Evolutionary conservation across 2,113 vertebrate genomes (phyloP).

Genomic region (Phrynocephalus versicolor): DNA sequence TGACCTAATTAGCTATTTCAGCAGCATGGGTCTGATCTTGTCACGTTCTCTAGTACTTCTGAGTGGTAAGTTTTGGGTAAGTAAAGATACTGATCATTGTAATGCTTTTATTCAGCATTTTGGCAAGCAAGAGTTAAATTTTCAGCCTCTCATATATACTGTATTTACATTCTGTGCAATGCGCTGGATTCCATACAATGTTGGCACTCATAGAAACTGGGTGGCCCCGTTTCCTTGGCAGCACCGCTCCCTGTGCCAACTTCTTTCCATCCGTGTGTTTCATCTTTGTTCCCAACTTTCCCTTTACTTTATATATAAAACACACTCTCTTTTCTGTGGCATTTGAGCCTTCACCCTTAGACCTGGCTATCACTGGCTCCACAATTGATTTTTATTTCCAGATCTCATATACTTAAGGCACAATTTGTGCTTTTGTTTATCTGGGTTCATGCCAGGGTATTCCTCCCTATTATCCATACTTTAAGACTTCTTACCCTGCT

Average conservation of each 20-base stretch:
- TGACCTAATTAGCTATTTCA: background rate
- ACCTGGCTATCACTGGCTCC: background rate
- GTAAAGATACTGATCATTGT: background rate
- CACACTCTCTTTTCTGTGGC: background rate
- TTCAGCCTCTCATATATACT: background rate
- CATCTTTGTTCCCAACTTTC: background rate
- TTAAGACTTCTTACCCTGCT: background rate
- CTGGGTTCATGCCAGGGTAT: background rate
- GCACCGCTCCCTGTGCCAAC: background rate
- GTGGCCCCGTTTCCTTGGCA: background rate
- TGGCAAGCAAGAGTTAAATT: background rate
- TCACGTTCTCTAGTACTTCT: too few species aligned
- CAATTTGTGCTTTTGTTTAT: background rate
- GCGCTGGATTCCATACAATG: background rate
- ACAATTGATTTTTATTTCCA: background rate
- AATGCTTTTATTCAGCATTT: background rate
- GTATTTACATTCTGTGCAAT: background rate
- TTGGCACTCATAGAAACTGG: background rate
- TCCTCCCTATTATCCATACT: background rate
- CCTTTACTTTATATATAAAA: background rate
- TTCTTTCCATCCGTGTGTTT: background rate
- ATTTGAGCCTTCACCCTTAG: background rate
- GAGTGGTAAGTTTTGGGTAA: background rate
- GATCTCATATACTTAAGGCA: background rate
- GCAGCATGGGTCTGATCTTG: background rate